Evolutionary conservation across 2,113 vertebrate genomes (phyloP).

Genomic region (Xenopus tropicalis): DNA sequence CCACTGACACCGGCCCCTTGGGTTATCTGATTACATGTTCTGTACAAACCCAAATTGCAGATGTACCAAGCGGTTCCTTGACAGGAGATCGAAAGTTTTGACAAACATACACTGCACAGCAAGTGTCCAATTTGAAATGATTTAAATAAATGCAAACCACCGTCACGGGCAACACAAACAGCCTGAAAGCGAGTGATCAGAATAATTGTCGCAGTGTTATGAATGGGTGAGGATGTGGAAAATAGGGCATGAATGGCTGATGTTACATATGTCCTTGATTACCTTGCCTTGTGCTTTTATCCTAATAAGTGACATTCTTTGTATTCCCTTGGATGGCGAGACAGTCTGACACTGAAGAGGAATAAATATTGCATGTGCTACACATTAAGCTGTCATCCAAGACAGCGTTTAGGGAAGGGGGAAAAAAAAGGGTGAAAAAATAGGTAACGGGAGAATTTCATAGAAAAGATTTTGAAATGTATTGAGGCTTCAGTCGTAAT

Average conservation of each 20-base stretch:
- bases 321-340: slow-evolving; percentile 96
- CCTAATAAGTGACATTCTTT: slow-evolving; percentile 99
- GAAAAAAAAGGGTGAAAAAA: slow-evolving; percentile 14
- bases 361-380: slow-evolving; percentile 99
- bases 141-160: slow-evolving; percentile 94
- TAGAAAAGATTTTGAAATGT: slow-evolving; percentile 85
- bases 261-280: slow-evolving; percentile 99
- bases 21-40: neutral
- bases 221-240: slow-evolving; percentile 82
- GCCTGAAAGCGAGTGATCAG: slow-evolving; percentile 94
- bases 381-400: slow-evolving; percentile 99
- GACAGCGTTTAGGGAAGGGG: slow-evolving; percentile 78
- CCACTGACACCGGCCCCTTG: neutral
- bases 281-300: slow-evolving; percentile 99
- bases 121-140: slow-evolving; percentile 86
- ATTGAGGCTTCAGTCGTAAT: slow-evolving; percentile 95
- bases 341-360: slow-evolving; percentile 99
- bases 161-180: slow-evolving; percentile 86
- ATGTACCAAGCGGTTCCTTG: slow-evolving; percentile 72
- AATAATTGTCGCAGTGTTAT: slow-evolving; percentile 94
- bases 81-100: slow-evolving; percentile 76
- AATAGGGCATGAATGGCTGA: slow-evolving; percentile 94
- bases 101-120: slow-evolving; percentile 79
- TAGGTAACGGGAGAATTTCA: slow-evolving; percentile 85
- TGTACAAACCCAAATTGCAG: neutral